Evolutionary conservation across 2,113 vertebrate species (phyloP), one percentile per base, ranked within the genome.

Genomic region (Petrocephalus microphthalmus): DNA sequence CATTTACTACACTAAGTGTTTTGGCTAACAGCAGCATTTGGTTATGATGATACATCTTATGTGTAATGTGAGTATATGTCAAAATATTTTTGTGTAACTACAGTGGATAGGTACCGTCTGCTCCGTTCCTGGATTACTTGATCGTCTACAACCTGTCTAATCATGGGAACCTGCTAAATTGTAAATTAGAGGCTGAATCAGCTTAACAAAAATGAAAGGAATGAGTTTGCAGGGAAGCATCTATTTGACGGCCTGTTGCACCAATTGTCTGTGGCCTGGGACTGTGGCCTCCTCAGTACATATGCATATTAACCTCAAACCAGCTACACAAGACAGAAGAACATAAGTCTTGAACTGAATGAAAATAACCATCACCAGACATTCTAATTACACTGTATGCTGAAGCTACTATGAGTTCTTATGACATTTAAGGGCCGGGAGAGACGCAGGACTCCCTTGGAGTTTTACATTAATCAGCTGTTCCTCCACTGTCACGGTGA

Each of bases 11-110:
- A 91, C 84, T 67, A 88, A 74, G 86, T 89, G 87, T 91, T 94
- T 94, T 95, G 93, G 94, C 94, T 93, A 89, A 89, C 92, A 94
- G 93, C 94, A 92, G 92, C 93, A 91, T 95, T 94, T 94, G 92
- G 93, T 90, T 92, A 84, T 37, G 49, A 87, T 89, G 86, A 90
- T 71, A 89, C 90, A 89, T 91, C 87, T 88, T 89, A 91, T 67
- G 86, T 88, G 90, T 88, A 88, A 64, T 89, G 74, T 57, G 49
- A 87, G 83, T 45, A 17, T 74, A 67, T 85, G 78, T 60, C 85
- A 83, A 88, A 88, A 89, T 47, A 89, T 81, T 87, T 88, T 88
- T 85, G 20, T 78, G 45, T 78, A 47, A 84, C n/a, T 88, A 78
- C 22, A 57, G 29, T 42, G 71, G 71, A 78, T 78, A 78, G 33